A percentile compares a stretch with the other conserved stretches of the same genome.
Conservation (phyloP, 2,888 invertebrate genomes). For the Xestoiulus laeticollis region DNA sequence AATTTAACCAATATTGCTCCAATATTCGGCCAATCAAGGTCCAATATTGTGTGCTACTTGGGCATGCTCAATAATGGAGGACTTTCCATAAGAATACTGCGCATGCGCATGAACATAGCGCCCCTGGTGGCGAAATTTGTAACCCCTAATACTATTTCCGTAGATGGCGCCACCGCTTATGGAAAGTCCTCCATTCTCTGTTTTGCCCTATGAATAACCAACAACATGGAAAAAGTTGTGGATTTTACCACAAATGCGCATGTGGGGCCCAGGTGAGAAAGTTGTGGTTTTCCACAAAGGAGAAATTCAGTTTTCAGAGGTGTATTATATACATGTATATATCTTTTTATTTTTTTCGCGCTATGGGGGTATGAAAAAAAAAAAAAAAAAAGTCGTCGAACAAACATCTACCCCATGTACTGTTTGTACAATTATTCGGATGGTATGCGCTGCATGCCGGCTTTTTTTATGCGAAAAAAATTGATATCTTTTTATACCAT, state of each 20-base stretch:
- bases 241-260: neutral
- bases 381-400: neutral
- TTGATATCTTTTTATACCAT: slow-evolving; percentile 37
- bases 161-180: no score
- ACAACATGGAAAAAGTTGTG: neutral
- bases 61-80: no score
- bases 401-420: slow-evolving; percentile 8
- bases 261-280: neutral
- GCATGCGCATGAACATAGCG: no score
- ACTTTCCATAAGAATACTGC: no score
- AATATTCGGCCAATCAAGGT: no score
- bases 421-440: slow-evolving; percentile 34
- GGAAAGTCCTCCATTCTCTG: no score
- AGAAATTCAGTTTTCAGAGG: neutral
- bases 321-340: neutral
- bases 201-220: no score
- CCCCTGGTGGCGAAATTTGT: no score
- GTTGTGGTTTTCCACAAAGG: neutral
- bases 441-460: slow-evolving; percentile 6
- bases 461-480: neutral
- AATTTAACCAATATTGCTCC: no score
- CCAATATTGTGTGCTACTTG: no score
- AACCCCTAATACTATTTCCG: no score
- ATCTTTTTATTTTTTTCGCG: neutral
- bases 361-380: neutral